Evolutionary conservation across 2,797 vertebrate genomes (phyloP).

Genomic region (Lithobates sylvaticus): DNA sequence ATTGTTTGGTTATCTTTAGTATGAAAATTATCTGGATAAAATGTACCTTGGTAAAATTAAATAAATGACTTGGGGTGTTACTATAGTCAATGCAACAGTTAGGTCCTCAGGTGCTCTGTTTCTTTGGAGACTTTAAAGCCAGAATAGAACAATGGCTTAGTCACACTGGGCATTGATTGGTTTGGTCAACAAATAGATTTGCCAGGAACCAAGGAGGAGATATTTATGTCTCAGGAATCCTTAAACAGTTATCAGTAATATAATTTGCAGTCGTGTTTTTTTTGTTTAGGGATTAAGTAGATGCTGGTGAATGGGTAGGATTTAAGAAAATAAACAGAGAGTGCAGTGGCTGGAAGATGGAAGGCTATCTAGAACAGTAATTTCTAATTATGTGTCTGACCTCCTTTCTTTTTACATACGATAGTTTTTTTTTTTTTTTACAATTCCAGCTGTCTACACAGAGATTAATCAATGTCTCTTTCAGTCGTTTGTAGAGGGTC

Average conservation of each 20-base stretch:
- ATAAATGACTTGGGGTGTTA: not conserved
- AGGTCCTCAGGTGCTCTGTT: not conserved
- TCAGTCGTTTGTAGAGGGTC: not conserved
- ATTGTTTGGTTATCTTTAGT: too few species aligned
- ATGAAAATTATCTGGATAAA: too few species aligned
- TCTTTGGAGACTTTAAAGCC: not conserved
- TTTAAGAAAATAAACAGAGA: not conserved
- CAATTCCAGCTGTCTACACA: not conserved
- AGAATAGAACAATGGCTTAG: not conserved
- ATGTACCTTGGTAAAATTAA: not conserved
- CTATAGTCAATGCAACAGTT: not conserved
- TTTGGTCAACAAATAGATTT: not conserved
- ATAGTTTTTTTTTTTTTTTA: not conserved
- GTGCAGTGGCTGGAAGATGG: not conserved
- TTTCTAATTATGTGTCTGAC: slow-evolving; percentile 6
- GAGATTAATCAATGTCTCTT: not conserved
- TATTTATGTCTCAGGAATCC: not conserved
- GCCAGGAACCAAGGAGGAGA: not conserved
- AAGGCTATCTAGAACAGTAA: not conserved
- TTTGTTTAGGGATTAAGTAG: slow-evolving; percentile 1
- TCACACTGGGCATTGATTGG: not conserved
- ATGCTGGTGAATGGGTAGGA: not conserved
- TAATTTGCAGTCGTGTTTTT: not conserved
- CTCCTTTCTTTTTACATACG: not conserved
- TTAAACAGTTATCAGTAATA: not conserved